Base-by-base conservation (phyloP, 2,888 invertebrate genomes). In the Amphipyra tragopoginis region DNA sequence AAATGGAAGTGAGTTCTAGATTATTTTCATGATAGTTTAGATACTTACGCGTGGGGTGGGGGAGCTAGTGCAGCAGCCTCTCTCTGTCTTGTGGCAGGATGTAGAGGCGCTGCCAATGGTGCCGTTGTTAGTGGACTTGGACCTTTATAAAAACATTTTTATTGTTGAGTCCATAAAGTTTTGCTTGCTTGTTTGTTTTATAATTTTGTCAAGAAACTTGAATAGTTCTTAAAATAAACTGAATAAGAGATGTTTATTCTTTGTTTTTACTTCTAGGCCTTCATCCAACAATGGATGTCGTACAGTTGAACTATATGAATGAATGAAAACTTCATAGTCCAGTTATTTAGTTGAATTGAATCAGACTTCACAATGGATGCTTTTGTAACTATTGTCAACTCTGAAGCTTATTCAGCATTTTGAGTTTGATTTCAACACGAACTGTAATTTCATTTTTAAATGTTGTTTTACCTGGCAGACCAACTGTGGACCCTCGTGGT, bases 41-140 rank as follows among this genome's bases (percentile, higher is more conserved):
- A 65, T 85, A 92, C 93, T 93, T 87, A 94, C 94, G 93, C 91
- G 65, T 94, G 94, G 48, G 91, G 92, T 1, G 94, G 95, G 2
- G 95, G 95, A 6, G 95, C 94, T 48, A 94, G 84, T 0, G 93
- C 94, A 3, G 93, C 93, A 29, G 90, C 88, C 64, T 94, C 93
- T 71, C 92, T 79, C 77, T 92, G 90, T 62, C 93, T 83, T 21
- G 93, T 93, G 9, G 92, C 95, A 29, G 91, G 95, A 62, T 93
- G 94, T 5, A 93, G 86, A 36, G 92, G 92, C 13, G 93, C 93
- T 56, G 92, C 94, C 36, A 90, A 79, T 1, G 94, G 92, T 11
- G 93, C 93, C 5, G 92, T 87, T n/a, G 93, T 91, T 11, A 90
- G 82, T 44, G 90, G 90, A 81, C 90, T 91, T 34, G 89, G 83